These are phyloP conservation scores for Drosophila mayaguana DNA, from an alignment of 2,888 invertebrate genomes.

Conservation along the genomic window DNA sequence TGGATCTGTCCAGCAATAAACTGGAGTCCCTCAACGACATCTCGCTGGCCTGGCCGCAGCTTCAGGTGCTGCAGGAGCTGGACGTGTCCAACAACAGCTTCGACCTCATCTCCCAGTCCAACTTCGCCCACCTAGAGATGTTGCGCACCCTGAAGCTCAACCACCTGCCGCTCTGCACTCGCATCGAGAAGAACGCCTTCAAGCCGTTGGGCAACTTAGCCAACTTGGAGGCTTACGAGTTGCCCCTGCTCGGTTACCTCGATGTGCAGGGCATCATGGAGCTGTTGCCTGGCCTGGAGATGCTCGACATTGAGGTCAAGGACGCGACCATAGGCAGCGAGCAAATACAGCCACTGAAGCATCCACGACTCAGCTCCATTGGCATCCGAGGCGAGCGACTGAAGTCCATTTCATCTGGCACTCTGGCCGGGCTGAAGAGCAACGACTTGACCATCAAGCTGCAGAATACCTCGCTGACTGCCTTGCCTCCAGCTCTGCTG, in stretches of 20 bases:
- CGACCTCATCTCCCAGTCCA: slow-evolving; percentile 90
- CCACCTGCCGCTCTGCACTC: slow-evolving; percentile 89
- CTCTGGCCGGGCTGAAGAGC: slow-evolving; percentile 92
- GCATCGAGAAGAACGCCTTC: slow-evolving; percentile 94
- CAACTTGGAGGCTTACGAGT: slow-evolving; percentile 90
- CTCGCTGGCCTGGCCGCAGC: slow-evolving; percentile 89
- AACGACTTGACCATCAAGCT: slow-evolving; percentile 90
- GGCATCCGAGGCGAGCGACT: slow-evolving; percentile 91
- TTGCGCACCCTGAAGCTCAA: slow-evolving; percentile 89
- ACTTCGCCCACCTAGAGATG: slow-evolving; percentile 90
- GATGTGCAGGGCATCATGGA: slow-evolving; percentile 94
- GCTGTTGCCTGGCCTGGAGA: slow-evolving; percentile 90
- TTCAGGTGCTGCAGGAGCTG: slow-evolving; percentile 89
- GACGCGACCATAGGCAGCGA: slow-evolving; percentile 93
- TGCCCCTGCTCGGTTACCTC: slow-evolving; percentile 92
- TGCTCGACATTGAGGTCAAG: slow-evolving; percentile 93
- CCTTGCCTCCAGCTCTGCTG: slow-evolving; percentile 92
- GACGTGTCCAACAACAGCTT: slow-evolving; percentile 95
- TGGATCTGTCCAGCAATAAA: slow-evolving; percentile 92
- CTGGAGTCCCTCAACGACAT: slow-evolving; percentile 88
- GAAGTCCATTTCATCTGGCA: slow-evolving; percentile 92
- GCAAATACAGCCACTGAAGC: slow-evolving; percentile 91
- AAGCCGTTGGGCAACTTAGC: slow-evolving; percentile 90
- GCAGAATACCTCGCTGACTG: slow-evolving; percentile 91
- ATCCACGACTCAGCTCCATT: slow-evolving; percentile 91